phyloP scores from a whole-genome alignment of 2,113 vertebrate species.

The Embiotoca jacksoni region DNA sequence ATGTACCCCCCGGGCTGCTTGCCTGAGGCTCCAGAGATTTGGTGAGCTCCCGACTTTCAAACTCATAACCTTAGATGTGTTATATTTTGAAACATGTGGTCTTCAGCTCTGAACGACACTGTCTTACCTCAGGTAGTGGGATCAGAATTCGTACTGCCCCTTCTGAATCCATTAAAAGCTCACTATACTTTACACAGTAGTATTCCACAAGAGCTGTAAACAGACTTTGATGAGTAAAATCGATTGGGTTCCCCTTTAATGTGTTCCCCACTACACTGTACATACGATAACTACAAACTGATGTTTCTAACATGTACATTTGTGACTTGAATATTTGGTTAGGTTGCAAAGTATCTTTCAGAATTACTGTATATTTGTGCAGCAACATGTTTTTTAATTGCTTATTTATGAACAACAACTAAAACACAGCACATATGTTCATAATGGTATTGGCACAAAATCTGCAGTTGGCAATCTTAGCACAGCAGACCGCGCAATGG shows the following conservation, averaged over 20 bases:
- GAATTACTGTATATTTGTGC: constrained; percentile 17
- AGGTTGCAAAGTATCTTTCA: neutral
- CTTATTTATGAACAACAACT: constrained; percentile 32
- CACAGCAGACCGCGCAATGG: constrained; percentile 69
- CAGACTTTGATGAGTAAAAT: constrained; percentile 8
- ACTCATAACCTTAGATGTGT: too few species aligned
- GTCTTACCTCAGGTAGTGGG: too few species aligned
- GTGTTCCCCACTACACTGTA: neutral
- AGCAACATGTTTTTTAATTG: constrained; percentile 5
- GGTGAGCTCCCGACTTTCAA: too few species aligned
- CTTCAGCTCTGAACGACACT: too few species aligned
- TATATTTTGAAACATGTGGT: too few species aligned
- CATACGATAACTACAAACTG: neutral
- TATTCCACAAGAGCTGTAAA: neutral
- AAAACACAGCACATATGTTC: constrained; percentile 46
- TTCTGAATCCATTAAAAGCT: neutral
- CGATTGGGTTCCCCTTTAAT: neutral
- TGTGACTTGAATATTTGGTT: neutral
- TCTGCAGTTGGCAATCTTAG: constrained; percentile 69
- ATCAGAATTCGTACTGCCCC: neutral
- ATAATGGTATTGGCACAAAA: constrained; percentile 67
- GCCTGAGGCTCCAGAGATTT: too few species aligned
- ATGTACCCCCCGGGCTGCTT: too few species aligned
- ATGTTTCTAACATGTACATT: neutral
- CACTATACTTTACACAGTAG: neutral